Base-by-base conservation (phyloP, 2,113 vertebrate species). In the Rhabdornis inornatus region DNA sequence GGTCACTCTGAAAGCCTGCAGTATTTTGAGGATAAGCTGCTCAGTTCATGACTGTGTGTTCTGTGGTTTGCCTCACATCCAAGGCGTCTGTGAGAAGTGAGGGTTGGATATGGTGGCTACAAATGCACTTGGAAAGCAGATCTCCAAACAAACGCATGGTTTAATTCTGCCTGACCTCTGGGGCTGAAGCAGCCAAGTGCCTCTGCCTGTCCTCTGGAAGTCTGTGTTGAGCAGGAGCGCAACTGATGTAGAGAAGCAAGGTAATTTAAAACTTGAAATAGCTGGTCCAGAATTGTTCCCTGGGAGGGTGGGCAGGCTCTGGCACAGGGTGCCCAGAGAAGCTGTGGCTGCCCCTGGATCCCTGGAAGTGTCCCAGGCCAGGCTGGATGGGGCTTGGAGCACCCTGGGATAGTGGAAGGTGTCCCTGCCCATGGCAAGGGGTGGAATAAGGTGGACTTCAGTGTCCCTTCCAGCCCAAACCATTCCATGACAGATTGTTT, bases 321-420 rank as follows among this genome's bases (percentile, higher is more conserved):
- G 55, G 79, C 61, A 75, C 39, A 53, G 70, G 53, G 1, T 47
- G 21, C 30, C 30, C 55, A 35, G 55, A 47, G 61, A 1, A 60
- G 55, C 40, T 40, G 70, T 4, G 69, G 55, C 39, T 66, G 66
- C 21, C 22, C 31, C 59, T 63, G 42, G 2, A 33, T 61, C 55
- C n/a, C 63, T 83, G 55, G 17, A 0, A 28, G 31, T 61, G 47
- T 3, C 4, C 16, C 4, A 39, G 23, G 19, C 8, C 33, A 24
- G 45, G 39, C 0, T 90, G 87, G 45, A 22, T 0, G 1, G 7
- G 30, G 13, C 16, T 68, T 30, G 53, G 70, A 61, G 39, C 55
- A 55, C 0, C 17, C 61, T 76, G n/a, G 21, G 17, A 0, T 0
- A 2, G 15, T 35, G 31, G 47, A 2, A 35, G 11, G 14, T 61